Base-by-base conservation (phyloP, 2,888 invertebrate genomes). In the Drosophila histrio region DNA sequence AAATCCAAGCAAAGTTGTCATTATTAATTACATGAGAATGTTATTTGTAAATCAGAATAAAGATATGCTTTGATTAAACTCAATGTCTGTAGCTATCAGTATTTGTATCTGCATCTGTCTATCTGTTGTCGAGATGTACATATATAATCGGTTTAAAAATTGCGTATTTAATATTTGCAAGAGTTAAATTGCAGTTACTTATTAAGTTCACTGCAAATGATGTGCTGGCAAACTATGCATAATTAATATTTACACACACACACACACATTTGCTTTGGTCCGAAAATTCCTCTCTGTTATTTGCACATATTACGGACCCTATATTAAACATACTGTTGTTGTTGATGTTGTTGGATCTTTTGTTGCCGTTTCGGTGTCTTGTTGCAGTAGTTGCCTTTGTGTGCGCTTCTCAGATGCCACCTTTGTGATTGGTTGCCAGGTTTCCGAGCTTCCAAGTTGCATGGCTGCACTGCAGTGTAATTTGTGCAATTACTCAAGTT, bases 401-500 rank as follows among this genome's bases (percentile, higher is more conserved):
- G 28, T 63, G 7, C 47, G 32, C 15, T 17, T 34, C 46, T 26
- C 34, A 38, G 39, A 32, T 17, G 28, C 17, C 38, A 24, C 39
- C 50, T 61, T 54, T 72, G 49, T 72, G 38, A 36, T 41, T 56
- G 47, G 17, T 44, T 50, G 49, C 28, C 43, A 19, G 21, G 15
- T 30, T 50, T 17, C 26, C 24, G 36, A 36, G 26, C 24, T 38
- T 7, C 36, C 36, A 50, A 22, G 28, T 60, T 56, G 57, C 52
- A 56, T 36, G 54, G 46, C 24, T 77, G 49, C 62, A 56, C 46
- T 59, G 63, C 77, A 77, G 43, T 59, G 63, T 72, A 77, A 69
- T 77, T 79, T 72, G 39, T 61, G 77, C 72, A 77, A 79, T 77
- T 80, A 70, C 61, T 67, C 59, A 61, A 56, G 65, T 56, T 64